Evolutionary conservation across 1,140 invertebrate genomes (phyloP).

Genomic region (Schlechtendalia chinensis): DNA sequence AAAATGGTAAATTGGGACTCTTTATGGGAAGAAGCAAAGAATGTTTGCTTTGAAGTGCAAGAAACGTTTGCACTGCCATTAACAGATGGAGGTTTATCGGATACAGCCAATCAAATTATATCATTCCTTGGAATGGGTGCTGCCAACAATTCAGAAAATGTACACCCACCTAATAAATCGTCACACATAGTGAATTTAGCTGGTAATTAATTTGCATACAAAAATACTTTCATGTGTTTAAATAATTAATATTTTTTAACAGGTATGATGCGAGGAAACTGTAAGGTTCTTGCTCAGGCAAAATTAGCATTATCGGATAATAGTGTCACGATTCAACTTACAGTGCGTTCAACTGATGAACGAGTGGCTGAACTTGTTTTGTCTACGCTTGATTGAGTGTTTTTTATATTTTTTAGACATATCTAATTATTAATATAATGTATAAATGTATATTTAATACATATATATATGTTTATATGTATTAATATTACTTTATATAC

Average conservation of each 20-base stretch:
- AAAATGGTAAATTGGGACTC: conserved; percentile 76
- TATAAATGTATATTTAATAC: neutral
- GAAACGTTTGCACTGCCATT: conserved; percentile 83
- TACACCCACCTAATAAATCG: conserved; percentile 74
- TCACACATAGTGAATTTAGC: conserved; percentile 78
- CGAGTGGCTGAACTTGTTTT: conserved; percentile 79
- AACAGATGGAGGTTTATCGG: conserved; percentile 74
- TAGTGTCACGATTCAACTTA: conserved; percentile 72
- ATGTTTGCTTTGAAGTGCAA: conserved; percentile 72
- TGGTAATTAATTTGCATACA: conserved; percentile 58
- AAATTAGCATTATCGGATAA: conserved; percentile 73
- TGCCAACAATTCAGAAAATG: conserved; percentile 80
- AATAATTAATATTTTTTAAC: conserved; percentile 52
- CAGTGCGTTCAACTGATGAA: conserved; percentile 63
- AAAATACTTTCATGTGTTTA: neutral
- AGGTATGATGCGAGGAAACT: conserved; percentile 84
- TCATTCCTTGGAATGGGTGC: conserved; percentile 86
- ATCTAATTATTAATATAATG: conserved; percentile 12
- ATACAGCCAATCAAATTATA: conserved; percentile 84
- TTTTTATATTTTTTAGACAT: conserved; percentile 5
- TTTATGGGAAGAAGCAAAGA: conserved; percentile 68
- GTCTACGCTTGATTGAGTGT: conserved; percentile 75
- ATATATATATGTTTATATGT: neutral
- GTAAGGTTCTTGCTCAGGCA: conserved; percentile 83
- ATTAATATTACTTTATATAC: neutral